Conservation (phyloP, 2,113 vertebrate species). For the Pachycephala philippinensis region DNA sequence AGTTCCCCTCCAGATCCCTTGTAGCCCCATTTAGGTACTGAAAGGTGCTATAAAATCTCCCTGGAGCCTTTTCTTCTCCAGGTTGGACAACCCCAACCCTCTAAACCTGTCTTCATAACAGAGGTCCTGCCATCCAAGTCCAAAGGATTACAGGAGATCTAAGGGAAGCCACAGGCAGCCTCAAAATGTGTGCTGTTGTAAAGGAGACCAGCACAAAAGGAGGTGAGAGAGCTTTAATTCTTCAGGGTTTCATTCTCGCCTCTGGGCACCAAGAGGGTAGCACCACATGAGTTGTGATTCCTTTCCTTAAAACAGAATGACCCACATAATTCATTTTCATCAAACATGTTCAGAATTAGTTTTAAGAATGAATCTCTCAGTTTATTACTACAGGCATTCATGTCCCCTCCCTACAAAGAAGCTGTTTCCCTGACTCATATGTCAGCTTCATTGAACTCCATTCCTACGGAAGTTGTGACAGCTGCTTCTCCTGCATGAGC, state of each 20-base stretch:
- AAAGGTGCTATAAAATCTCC: neutral
- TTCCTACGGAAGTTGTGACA: neutral
- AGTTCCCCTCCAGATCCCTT: neutral
- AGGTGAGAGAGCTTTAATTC: neutral
- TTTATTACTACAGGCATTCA: neutral
- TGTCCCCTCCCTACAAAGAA: neutral
- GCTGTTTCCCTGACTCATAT: neutral
- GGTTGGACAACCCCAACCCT: neutral
- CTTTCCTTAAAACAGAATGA: neutral
- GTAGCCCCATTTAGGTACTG: neutral
- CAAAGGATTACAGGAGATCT: neutral
- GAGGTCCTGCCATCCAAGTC: neutral
- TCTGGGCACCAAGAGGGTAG: neutral
- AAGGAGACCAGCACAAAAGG: neutral
- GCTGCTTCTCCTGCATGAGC: neutral
- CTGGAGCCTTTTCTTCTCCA: neutral
- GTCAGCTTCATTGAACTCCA: neutral
- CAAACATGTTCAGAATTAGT: neutral
- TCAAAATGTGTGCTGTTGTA: neutral
- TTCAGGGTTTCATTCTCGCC: neutral
- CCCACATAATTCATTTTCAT: neutral
- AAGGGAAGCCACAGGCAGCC: neutral
- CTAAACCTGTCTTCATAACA: neutral
- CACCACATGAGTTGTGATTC: fast-evolving
- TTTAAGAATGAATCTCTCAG: neutral